A percentile compares a stretch with the other conserved stretches of the same genome.
phyloP scores from a whole-genome alignment of 2,888 invertebrate genomes.

The Schrankia costaestrigalis region DNA sequence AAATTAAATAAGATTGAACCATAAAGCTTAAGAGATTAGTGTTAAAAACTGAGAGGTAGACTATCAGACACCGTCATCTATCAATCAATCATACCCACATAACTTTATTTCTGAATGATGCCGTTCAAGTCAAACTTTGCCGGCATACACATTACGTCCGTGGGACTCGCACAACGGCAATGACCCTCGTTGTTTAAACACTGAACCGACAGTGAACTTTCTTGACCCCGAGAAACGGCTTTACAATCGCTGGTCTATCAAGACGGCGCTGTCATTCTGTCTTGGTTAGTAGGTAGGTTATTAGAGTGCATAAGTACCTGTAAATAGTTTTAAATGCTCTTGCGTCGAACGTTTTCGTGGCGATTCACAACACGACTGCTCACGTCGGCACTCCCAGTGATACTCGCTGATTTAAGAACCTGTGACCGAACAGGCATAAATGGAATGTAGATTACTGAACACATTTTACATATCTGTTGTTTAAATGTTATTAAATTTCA shows the following conservation, averaged over 20 bases:
- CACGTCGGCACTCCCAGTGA: conserved; percentile 45
- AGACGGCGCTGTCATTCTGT: conserved; percentile 18
- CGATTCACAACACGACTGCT: conserved; percentile 45
- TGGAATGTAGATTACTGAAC: conserved; percentile 17
- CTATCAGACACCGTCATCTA: not conserved
- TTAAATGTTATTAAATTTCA: not conserved
- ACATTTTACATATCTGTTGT: conserved; percentile 1
- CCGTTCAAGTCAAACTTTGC: conserved; percentile 4
- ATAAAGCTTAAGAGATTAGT: too few species aligned
- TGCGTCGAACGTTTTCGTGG: conserved; percentile 10
- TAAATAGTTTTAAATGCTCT: conserved; percentile 14
- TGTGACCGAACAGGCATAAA: conserved; percentile 25
- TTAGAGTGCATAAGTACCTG: conserved; percentile 39
- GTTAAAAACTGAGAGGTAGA: too few species aligned
- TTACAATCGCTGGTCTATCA: conserved; percentile 31
- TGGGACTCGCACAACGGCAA: conserved; percentile 41
- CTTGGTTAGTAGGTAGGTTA: conserved; percentile 44
- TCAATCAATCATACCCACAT: conserved; percentile 7
- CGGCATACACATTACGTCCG: conserved; percentile 19
- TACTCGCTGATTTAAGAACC: conserved; percentile 41
- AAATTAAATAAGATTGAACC: too few species aligned
- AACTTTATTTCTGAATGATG: conserved; percentile 2
- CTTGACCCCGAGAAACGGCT: conserved; percentile 45
- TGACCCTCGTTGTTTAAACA: conserved; percentile 46
- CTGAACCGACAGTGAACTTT: conserved; percentile 55